phyloP scores from a whole-genome alignment of 2,113 vertebrate genomes.

The Apteryx mantelli region DNA sequence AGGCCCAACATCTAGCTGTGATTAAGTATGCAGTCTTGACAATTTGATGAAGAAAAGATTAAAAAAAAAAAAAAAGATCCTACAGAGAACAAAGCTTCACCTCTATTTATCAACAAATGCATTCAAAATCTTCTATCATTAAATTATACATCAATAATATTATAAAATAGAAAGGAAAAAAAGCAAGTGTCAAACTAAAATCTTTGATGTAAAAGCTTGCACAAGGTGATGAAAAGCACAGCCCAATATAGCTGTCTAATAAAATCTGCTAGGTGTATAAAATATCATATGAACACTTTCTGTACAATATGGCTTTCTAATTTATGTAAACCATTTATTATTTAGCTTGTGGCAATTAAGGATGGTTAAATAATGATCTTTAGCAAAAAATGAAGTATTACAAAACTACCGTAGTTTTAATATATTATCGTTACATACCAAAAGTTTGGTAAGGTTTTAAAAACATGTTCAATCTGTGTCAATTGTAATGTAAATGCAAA shows the following conservation, averaged over 20 bases:
- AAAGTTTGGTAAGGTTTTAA: not conserved
- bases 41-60: slow-evolving; percentile 36
- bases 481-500: not conserved
- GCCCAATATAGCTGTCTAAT: slow-evolving; percentile 25
- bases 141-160: slow-evolving; percentile 74
- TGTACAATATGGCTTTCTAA: not conserved
- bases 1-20: slow-evolving; percentile 24
- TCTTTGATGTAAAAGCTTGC: slow-evolving; percentile 50
- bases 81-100: slow-evolving; percentile 49
- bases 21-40: slow-evolving; percentile 33
- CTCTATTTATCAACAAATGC: slow-evolving; percentile 55
- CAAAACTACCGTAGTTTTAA: not conserved
- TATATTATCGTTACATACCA: not conserved
- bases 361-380: not conserved
- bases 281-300: not conserved
- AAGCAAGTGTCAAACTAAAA: not conserved
- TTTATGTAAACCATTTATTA: not conserved
- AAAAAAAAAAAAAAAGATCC: not conserved
- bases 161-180: not conserved
- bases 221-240: slow-evolving; percentile 36
- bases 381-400: not conserved
- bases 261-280: slow-evolving; percentile 32
- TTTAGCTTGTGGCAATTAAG: not conserved
- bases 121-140: slow-evolving; percentile 44
- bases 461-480: not conserved